These are phyloP conservation scores for Meloidogyne floridensis DNA, from an alignment of 1,140 invertebrate genomes.

Conservation along the genomic window DNA sequence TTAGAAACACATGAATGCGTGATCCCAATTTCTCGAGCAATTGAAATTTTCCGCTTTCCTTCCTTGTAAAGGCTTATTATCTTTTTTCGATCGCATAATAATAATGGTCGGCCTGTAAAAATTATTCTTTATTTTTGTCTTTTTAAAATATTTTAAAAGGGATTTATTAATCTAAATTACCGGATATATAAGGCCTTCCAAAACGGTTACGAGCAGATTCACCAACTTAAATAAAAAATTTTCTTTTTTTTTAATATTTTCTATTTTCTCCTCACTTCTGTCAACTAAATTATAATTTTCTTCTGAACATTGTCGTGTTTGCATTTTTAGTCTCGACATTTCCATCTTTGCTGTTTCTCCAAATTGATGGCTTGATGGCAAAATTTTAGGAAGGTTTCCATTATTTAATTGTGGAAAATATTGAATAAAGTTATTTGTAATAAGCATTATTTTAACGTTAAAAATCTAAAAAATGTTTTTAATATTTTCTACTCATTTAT, in stretches of 20 bases:
- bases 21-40: slow-evolving; percentile 29
- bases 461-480: no score
- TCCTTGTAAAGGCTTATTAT: slow-evolving; percentile 22
- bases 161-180: background rate
- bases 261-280: background rate
- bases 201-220: slow-evolving; percentile 31
- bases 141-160: no score
- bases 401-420: background rate
- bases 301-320: background rate
- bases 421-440: background rate
- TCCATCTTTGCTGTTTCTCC: background rate
- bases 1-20: slow-evolving; percentile 37
- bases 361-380: background rate
- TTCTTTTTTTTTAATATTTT: background rate
- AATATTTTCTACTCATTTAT: no score
- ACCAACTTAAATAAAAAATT: slow-evolving; percentile 19
- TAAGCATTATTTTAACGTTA: background rate
- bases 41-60: slow-evolving; percentile 22
- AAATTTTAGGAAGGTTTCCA: background rate
- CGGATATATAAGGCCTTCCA: slow-evolving; percentile 30
- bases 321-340: background rate
- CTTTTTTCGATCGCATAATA: slow-evolving; percentile 28
- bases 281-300: slow-evolving; percentile 6
- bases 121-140: background rate
- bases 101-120: slow-evolving; percentile 11